These are phyloP conservation scores for Cetoscarus ocellatus DNA, from an alignment of 2,797 vertebrate species.

Conservation along the genomic window DNA sequence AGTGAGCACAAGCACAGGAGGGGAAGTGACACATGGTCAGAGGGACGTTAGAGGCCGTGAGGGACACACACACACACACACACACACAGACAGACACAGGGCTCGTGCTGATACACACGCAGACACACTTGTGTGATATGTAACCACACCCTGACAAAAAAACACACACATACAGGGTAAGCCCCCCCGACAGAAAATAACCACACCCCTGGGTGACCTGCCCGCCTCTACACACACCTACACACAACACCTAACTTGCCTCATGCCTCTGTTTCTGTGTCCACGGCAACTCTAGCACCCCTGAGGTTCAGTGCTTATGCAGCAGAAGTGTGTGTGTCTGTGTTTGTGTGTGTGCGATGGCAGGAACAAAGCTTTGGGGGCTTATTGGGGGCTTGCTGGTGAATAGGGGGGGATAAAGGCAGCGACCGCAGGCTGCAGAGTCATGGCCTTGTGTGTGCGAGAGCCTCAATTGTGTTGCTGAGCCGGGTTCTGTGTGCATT, in stretches of 20 bases:
- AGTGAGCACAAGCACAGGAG: conserved; percentile 72
- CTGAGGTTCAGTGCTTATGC: conserved; percentile 86
- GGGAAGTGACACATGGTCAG: conserved; percentile 72
- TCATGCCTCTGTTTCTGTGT: conserved; percentile 46
- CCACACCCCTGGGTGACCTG: conserved; percentile 65
- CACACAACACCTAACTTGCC: conserved; percentile 14
- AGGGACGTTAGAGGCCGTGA: conserved; percentile 49
- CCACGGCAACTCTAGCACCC: conserved; percentile 59
- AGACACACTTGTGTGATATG: conserved; percentile 61
- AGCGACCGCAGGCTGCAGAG: conserved; percentile 86
- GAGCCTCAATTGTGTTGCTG: conserved; percentile 89
- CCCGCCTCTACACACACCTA: conserved; percentile 24
- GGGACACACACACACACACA: conserved; percentile 29
- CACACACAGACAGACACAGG: conserved; percentile 49
- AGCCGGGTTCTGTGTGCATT: conserved; percentile 67
- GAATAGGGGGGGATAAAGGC: conserved; percentile 82
- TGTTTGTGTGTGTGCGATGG: conserved; percentile 53
- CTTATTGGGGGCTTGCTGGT: conserved; percentile 77
- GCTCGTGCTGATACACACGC: conserved; percentile 25
- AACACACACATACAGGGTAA: conserved; percentile 40
- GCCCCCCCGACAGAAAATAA: conserved; percentile 44
- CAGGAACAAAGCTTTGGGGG: conserved; percentile 83
- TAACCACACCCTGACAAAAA: conserved; percentile 70
- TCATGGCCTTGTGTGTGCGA: conserved; percentile 83
- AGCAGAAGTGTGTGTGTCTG: conserved; percentile 81